Conservation (phyloP, 2,888 invertebrate genomes). For the Acleris emargana region DNA sequence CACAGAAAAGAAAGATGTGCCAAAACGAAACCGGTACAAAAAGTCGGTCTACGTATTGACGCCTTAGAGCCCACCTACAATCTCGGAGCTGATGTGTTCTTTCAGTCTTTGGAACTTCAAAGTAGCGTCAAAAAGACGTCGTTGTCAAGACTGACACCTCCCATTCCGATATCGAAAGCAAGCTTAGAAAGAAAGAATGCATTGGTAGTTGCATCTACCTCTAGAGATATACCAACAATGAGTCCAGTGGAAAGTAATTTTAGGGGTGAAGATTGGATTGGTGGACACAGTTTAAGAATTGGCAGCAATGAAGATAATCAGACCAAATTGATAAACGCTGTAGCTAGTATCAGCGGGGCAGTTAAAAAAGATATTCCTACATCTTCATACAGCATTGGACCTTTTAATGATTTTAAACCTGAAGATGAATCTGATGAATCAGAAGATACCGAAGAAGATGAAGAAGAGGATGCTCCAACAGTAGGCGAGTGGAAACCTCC, state of each 20-base stretch:
- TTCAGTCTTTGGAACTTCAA: slow-evolving; percentile 91
- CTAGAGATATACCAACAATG: slow-evolving; percentile 65
- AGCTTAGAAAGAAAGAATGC: slow-evolving; percentile 58
- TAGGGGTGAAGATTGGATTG: slow-evolving; percentile 85
- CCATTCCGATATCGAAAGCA: slow-evolving; percentile 66
- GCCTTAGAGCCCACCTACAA: slow-evolving; percentile 80
- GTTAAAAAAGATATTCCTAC: slow-evolving; percentile 79
- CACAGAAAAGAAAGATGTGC: slow-evolving; percentile 91
- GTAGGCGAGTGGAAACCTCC: slow-evolving; percentile 91
- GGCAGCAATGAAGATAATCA: slow-evolving; percentile 83
- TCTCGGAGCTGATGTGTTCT: slow-evolving; percentile 93
- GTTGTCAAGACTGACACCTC: slow-evolving; percentile 77
- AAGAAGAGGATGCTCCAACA: slow-evolving; percentile 78
- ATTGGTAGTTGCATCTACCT: slow-evolving; percentile 62
- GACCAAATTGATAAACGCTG: slow-evolving; percentile 86
- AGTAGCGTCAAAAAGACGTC: slow-evolving; percentile 87
- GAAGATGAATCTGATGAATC: slow-evolving; percentile 81
- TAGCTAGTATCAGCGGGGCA: slow-evolving; percentile 84
- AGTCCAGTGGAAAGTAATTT: slow-evolving; percentile 72
- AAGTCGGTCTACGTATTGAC: slow-evolving; percentile 65
- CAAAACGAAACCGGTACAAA: slow-evolving; percentile 60
- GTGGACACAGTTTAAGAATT: slow-evolving; percentile 83
- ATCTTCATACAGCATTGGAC: slow-evolving; percentile 65
- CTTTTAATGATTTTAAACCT: slow-evolving; percentile 69
- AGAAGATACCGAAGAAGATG: slow-evolving; percentile 84